Conservation (phyloP, 2,888 invertebrate genomes). For the Caenorhabditis auriculariae region DNA sequence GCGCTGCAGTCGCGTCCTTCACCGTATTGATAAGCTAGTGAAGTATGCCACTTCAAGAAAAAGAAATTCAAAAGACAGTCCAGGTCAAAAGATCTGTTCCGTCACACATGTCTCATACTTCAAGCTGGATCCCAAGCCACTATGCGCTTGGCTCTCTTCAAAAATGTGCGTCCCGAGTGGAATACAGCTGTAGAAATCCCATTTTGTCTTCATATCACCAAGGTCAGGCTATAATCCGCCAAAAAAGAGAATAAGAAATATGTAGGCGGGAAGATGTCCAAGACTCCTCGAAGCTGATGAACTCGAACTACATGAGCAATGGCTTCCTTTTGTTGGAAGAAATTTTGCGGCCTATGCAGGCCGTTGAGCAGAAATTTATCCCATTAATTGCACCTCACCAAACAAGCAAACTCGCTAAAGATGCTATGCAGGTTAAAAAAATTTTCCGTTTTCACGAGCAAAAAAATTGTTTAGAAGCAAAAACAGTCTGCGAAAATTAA, state of each 20-base stretch:
- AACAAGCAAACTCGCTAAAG: constrained; percentile 12
- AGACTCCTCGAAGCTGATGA: constrained; percentile 23
- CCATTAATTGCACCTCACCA: constrained; percentile 23
- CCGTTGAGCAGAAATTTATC: constrained; percentile 13
- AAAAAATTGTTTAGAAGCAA: neutral
- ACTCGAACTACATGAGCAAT: constrained; percentile 14
- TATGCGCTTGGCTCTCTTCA: constrained; percentile 18
- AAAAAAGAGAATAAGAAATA: neutral
- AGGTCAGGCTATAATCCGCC: constrained; percentile 3
- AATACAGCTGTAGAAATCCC: constrained; percentile 22
- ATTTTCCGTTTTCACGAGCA: neutral
- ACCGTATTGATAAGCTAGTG: constrained; percentile 8
- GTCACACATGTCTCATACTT: constrained; percentile 20
- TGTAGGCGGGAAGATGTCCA: constrained; percentile 23
- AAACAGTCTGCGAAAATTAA: constrained; percentile 4
- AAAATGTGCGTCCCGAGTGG: constrained; percentile 15
- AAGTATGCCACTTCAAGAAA: neutral
- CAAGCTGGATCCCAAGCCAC: constrained; percentile 32
- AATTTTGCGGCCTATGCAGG: constrained; percentile 18
- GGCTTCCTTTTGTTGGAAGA: constrained; percentile 24
- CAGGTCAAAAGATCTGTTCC: constrained; percentile 9
- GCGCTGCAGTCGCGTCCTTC: constrained; percentile 2
- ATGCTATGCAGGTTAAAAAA: constrained; percentile 3
- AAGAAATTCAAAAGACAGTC: neutral
- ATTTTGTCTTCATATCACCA: constrained; percentile 20